These are phyloP conservation scores for Geococcyx californianus DNA, from an alignment of 2,113 vertebrate genomes.

Conservation along the genomic window DNA sequence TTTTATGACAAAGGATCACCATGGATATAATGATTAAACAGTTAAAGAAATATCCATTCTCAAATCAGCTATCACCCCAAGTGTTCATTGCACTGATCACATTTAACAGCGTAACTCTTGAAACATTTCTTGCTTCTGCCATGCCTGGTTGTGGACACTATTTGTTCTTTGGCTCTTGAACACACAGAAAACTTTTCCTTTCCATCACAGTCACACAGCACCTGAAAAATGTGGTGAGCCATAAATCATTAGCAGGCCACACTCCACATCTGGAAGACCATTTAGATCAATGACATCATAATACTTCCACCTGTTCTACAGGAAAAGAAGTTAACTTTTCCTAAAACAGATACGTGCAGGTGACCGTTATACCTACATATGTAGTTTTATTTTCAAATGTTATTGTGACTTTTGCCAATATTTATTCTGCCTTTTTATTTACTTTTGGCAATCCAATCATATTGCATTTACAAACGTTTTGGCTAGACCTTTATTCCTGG, in stretches of 20 bases:
- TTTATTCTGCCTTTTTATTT: not conserved
- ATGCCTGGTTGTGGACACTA: not conserved
- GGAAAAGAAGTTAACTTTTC: not conserved
- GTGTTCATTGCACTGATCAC: not conserved
- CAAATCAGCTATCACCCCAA: accelerated
- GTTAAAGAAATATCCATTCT: not conserved
- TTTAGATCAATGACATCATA: not conserved
- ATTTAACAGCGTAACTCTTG: not conserved
- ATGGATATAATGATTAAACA: not conserved
- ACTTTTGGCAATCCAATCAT: not conserved
- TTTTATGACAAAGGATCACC: not conserved
- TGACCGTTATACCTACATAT: accelerated
- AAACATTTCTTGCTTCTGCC: not conserved
- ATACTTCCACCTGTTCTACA: not conserved
- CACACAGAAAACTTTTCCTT: not conserved
- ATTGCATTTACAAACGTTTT: not conserved
- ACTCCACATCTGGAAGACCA: not conserved
- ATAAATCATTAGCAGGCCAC: not conserved
- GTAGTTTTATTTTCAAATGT: not conserved
- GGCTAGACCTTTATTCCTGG: not conserved
- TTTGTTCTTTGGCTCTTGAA: not conserved
- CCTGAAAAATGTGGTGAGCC: not conserved
- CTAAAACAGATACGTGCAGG: not conserved
- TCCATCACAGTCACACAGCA: not conserved
- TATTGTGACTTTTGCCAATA: not conserved